Evolutionary conservation across 2,113 vertebrate genomes (phyloP).

Genomic region (Abramis brama): DNA sequence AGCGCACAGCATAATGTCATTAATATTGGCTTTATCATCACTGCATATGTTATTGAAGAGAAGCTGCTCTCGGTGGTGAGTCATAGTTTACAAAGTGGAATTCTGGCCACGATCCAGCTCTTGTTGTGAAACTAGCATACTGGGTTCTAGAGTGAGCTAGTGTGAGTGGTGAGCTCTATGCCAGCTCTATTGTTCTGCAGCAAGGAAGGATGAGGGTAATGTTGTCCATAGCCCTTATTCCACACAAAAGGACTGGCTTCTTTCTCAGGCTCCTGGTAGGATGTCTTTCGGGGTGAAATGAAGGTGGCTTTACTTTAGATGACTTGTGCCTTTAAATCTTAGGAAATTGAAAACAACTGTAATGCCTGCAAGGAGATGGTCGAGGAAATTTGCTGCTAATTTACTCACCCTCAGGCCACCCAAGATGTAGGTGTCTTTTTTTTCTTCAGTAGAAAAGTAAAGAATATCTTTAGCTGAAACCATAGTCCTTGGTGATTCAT

Average conservation of each 20-base stretch:
- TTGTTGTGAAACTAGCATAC: slow-evolving; percentile 11
- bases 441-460: too few relatives aligned
- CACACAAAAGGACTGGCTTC: slow-evolving; percentile 37
- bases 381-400: not conserved
- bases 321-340: slow-evolving; percentile 6
- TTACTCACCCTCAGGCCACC: too few relatives aligned
- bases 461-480: too few relatives aligned
- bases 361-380: not conserved
- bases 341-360: not conserved
- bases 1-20: not conserved
- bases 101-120: slow-evolving; percentile 13
- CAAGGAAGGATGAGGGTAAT: slow-evolving; percentile 44
- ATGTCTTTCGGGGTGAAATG: slow-evolving; percentile 44
- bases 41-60: slow-evolving; percentile 40
- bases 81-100: slow-evolving; percentile 38
- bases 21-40: slow-evolving; percentile 30
- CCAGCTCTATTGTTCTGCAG: slow-evolving; percentile 41
- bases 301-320: slow-evolving; percentile 26
- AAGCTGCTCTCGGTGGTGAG: slow-evolving; percentile 28
- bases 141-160: slow-evolving; percentile 45
- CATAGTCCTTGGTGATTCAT: too few relatives aligned
- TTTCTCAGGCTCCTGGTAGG: slow-evolving; percentile 39
- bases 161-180: slow-evolving; percentile 34
- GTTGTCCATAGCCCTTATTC: slow-evolving; percentile 40
- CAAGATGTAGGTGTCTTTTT: too few relatives aligned